These are phyloP conservation scores for Orchestia grillus DNA, from an alignment of 1,140 invertebrate genomes.

Conservation along the genomic window DNA sequence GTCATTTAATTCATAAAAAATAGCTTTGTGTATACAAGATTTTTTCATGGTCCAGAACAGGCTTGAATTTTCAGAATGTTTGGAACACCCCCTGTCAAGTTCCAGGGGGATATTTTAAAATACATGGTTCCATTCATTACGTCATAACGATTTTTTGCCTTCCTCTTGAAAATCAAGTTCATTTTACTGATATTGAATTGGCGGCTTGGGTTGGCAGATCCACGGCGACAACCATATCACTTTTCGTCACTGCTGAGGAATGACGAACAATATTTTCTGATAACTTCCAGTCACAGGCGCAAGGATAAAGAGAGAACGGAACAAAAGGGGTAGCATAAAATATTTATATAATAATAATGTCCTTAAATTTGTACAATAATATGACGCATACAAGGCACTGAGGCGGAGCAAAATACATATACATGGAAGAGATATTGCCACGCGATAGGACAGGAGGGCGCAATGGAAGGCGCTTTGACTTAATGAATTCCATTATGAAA, in stretches of 20 bases:
- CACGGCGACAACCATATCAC: background rate
- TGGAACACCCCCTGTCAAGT: no score
- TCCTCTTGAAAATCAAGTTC: background rate
- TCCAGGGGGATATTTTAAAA: no score
- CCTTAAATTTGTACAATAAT: conserved; percentile 19
- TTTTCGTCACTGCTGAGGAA: background rate
- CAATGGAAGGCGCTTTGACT: background rate
- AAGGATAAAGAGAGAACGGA: background rate
- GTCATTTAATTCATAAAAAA: no score
- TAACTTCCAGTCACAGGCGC: background rate
- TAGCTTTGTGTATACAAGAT: no score
- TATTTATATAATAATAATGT: conserved; percentile 20
- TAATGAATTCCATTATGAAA: background rate
- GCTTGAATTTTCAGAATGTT: no score
- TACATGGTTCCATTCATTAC: no score
- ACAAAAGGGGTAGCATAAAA: background rate
- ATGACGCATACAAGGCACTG: background rate
- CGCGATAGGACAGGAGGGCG: background rate
- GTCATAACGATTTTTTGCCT: no score
- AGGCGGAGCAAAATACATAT: background rate
- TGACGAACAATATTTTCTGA: background rate
- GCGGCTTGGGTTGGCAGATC: background rate
- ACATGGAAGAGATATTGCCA: background rate
- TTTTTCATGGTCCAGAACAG: no score
- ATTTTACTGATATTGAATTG: background rate